These are phyloP conservation scores for Neosilurus hyrtlii DNA, from an alignment of 2,797 vertebrate genomes.

Conservation along the genomic window DNA sequence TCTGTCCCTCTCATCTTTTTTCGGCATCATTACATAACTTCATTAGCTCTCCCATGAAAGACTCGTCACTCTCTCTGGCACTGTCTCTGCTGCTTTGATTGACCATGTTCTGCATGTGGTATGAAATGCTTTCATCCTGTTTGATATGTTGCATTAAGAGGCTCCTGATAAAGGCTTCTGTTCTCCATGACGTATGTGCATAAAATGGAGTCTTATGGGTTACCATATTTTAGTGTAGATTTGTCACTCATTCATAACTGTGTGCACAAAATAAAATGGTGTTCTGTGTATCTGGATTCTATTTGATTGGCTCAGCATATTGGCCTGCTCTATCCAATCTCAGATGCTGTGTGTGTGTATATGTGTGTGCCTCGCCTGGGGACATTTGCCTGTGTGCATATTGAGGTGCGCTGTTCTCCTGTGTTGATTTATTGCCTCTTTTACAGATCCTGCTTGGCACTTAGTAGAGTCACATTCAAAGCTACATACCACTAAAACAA, in stretches of 20 bases:
- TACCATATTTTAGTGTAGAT: not conserved
- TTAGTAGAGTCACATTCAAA: conserved; percentile 64
- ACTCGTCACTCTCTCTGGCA: not conserved
- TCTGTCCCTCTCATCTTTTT: conserved; percentile 35
- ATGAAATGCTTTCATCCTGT: conserved; percentile 32
- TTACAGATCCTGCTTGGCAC: conserved; percentile 67
- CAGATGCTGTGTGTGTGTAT: conserved; percentile 29
- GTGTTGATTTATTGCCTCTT: conserved; percentile 79
- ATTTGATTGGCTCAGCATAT: conserved; percentile 36
- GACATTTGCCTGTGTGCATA: conserved; percentile 71
- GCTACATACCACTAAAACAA: conserved; percentile 59
- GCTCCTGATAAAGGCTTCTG: conserved; percentile 35
- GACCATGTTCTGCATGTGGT: conserved; percentile 22
- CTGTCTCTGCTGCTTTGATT: conserved; percentile 22
- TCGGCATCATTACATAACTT: conserved; percentile 20
- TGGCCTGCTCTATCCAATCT: conserved; percentile 64
- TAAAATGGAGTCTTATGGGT: not conserved
- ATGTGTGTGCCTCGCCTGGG: conserved; percentile 63
- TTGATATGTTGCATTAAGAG: conserved; percentile 24
- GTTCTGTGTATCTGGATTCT: conserved; percentile 14
- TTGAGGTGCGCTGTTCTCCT: conserved; percentile 64
- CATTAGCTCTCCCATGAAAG: conserved; percentile 16
- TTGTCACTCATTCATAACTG: not conserved
- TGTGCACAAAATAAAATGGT: not conserved
- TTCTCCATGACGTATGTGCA: not conserved